Conservation (phyloP, 2,888 invertebrate genomes). For the Crepidodera aurea region DNA sequence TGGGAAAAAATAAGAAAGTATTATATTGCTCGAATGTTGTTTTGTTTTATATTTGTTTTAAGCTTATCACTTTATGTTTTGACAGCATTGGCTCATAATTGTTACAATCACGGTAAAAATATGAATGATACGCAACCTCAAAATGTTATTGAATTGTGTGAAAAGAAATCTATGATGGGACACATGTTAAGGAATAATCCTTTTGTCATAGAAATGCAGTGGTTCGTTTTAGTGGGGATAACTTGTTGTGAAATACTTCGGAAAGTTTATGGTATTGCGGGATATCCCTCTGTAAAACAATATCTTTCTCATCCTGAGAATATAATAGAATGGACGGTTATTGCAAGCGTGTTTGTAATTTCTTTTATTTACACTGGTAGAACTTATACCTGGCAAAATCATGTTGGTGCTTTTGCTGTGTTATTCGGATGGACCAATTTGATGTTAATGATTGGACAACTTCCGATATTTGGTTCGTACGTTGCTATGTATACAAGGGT, state of each 20-base stretch:
- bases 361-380: constrained; percentile 81
- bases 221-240: constrained; percentile 82
- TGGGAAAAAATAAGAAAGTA: constrained; percentile 92
- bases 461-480: constrained; percentile 88
- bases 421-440: constrained; percentile 87
- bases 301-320: constrained; percentile 86
- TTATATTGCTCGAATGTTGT: constrained; percentile 79
- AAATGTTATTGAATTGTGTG: constrained; percentile 77
- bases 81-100: constrained; percentile 84
- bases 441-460: constrained; percentile 90
- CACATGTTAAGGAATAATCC: constrained; percentile 79
- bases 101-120: constrained; percentile 82
- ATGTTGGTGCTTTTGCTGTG: constrained; percentile 86
- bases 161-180: constrained; percentile 80
- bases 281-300: constrained; percentile 81
- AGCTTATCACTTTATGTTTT: constrained; percentile 84
- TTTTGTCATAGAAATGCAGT: constrained; percentile 80
- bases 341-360: constrained; percentile 82
- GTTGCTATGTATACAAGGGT: constrained; percentile 92
- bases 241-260: constrained; percentile 82
- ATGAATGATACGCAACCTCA: constrained; percentile 72
- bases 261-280: constrained; percentile 82
- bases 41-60: constrained; percentile 81
- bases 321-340: constrained; percentile 87
- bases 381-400: constrained; percentile 85